These are phyloP conservation scores for Leucoraja ocellata DNA, from an alignment of 2,797 vertebrate genomes.

Conservation along the genomic window DNA sequence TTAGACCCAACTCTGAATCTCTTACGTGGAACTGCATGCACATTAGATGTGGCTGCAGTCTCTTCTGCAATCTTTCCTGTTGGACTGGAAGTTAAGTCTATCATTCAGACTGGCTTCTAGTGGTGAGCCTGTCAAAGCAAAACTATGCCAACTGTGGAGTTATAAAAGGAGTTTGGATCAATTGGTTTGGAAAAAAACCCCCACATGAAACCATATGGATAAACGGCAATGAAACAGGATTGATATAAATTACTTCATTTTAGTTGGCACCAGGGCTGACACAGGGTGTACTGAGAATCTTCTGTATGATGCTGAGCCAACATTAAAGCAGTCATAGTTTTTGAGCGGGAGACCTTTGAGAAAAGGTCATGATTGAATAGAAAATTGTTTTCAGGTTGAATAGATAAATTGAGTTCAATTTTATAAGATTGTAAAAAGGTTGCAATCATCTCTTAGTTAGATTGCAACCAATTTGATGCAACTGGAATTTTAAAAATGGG, in stretches of 20 bases:
- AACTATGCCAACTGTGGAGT: background rate
- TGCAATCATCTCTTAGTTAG: background rate
- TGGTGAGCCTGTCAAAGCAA: background rate
- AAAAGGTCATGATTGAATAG: background rate
- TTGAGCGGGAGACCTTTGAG: background rate
- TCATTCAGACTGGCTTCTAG: too few relatives aligned
- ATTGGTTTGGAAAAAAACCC: background rate
- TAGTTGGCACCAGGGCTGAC: background rate
- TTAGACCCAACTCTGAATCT: background rate
- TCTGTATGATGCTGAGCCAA: background rate
- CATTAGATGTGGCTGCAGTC: background rate
- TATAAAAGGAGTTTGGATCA: background rate
- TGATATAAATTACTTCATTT: background rate
- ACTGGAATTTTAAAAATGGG: background rate
- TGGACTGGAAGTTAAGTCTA: background rate
- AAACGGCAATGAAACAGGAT: background rate
- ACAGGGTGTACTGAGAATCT: background rate
- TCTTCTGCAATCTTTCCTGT: background rate
- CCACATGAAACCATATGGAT: background rate
- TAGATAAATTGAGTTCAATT: background rate
- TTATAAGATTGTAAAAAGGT: background rate
- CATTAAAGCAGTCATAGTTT: background rate
- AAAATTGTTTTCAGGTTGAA: background rate
- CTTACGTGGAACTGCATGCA: background rate
- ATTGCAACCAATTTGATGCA: background rate